These are phyloP conservation scores for Chitala chitala DNA, from an alignment of 2,113 vertebrate species.

Conservation along the genomic window DNA sequence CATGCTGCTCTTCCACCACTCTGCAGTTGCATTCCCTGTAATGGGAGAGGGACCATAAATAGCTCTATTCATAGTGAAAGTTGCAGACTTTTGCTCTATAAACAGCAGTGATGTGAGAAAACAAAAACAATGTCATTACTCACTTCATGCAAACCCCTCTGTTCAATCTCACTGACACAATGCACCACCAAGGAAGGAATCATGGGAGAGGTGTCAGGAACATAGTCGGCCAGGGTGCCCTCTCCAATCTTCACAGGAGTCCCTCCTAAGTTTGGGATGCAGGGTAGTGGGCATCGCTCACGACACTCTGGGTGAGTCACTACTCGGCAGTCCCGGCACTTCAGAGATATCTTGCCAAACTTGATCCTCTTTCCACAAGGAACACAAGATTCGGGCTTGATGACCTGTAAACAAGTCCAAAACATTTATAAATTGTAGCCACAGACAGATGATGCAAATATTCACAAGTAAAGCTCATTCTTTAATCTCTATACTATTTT, in stretches of 20 bases:
- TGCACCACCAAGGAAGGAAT: slow-evolving; percentile 89
- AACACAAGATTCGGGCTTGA: slow-evolving; percentile 95
- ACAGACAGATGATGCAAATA: background rate
- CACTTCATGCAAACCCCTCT: slow-evolving; percentile 87
- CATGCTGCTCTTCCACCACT: too few species aligned
- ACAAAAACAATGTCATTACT: slow-evolving; percentile 19
- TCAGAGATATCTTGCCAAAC: slow-evolving; percentile 90
- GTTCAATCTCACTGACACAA: slow-evolving; percentile 93
- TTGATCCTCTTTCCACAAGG: slow-evolving; percentile 93
- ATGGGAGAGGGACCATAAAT: too few species aligned
- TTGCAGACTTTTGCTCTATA: background rate
- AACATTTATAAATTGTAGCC: background rate
- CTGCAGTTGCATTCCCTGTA: too few species aligned
- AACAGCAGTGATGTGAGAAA: background rate
- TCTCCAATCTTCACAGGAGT: slow-evolving; percentile 81
- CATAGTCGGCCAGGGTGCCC: slow-evolving; percentile 85
- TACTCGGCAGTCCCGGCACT: slow-evolving; percentile 88
- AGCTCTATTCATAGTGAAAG: too few species aligned
- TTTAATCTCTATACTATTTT: too few species aligned
- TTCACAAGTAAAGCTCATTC: background rate
- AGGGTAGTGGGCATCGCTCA: slow-evolving; percentile 89
- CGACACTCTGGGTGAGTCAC: slow-evolving; percentile 87
- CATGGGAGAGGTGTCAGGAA: slow-evolving; percentile 79
- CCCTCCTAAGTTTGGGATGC: slow-evolving; percentile 74
- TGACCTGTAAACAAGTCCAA: slow-evolving; percentile 71